Evolutionary conservation across 2,113 vertebrate genomes (phyloP).

Genomic region (Etheostoma spectabile): DNA sequence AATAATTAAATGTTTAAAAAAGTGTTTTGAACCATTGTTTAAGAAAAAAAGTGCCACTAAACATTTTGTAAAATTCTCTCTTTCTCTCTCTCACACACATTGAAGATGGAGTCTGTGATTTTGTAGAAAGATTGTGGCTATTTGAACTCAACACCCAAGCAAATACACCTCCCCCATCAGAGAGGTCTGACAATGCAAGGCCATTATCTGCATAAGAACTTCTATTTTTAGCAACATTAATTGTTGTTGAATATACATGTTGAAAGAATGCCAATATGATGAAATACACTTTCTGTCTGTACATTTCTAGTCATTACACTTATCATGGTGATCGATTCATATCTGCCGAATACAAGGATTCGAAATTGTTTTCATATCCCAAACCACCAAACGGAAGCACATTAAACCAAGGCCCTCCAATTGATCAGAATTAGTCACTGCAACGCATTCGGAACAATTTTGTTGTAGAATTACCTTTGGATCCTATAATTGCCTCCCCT

Average conservation of each 20-base stretch:
- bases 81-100: neutral
- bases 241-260: neutral
- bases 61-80: neutral
- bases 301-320: neutral
- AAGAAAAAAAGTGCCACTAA: neutral
- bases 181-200: too few species aligned
- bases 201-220: neutral
- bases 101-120: too few species aligned
- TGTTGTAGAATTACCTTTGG: constrained; percentile 33
- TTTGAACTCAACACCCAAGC: too few species aligned
- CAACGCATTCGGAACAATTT: neutral
- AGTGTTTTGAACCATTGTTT: neutral
- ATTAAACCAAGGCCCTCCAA: constrained; percentile 1
- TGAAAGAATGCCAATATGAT: neutral
- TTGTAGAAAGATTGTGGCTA: too few species aligned
- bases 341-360: neutral
- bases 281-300: neutral
- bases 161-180: too few species aligned
- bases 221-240: neutral
- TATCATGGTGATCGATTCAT: constrained; percentile 1
- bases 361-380: constrained; percentile 39
- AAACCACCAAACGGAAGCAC: constrained; percentile 18
- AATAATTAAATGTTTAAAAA: constrained; percentile 25
- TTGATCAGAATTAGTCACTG: constrained; percentile 34
- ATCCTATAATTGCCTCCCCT: constrained; percentile 38